These are phyloP conservation scores for Pammene aurita DNA, from an alignment of 2,888 invertebrate species.

Conservation along the genomic window DNA sequence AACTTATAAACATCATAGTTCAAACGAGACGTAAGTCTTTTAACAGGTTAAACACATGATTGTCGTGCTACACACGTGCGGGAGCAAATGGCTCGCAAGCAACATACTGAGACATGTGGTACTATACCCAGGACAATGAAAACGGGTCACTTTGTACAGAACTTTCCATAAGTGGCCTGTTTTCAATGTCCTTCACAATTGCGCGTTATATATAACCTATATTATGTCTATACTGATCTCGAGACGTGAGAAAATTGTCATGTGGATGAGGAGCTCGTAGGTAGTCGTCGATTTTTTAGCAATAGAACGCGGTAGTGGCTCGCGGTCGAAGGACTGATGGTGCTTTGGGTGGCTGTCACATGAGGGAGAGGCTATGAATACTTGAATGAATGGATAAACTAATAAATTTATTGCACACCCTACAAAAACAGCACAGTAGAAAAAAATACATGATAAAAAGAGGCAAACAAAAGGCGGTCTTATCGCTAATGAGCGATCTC, in stretches of 20 bases:
- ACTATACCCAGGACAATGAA: background rate
- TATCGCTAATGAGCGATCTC: too few species aligned
- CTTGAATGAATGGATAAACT: too few species aligned
- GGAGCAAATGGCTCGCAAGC: conserved; percentile 11
- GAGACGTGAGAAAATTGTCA: conserved; percentile 18
- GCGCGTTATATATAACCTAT: conserved; percentile 9
- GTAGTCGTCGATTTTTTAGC: background rate
- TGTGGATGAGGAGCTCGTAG: conserved; percentile 6
- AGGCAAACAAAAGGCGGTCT: too few species aligned
- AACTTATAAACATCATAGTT: background rate
- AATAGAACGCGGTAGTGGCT: background rate
- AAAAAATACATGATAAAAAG: too few species aligned
- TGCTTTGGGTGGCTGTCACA: too few species aligned
- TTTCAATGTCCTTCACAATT: background rate
- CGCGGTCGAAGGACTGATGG: too few species aligned
- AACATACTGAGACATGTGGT: conserved; percentile 27
- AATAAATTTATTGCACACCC: too few species aligned
- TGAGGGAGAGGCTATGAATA: too few species aligned
- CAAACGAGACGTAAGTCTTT: background rate
- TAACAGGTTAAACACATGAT: background rate
- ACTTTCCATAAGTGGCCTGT: too few species aligned
- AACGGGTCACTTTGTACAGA: too few species aligned
- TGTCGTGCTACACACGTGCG: conserved; percentile 24
- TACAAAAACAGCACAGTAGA: too few species aligned
- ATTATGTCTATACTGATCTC: conserved; percentile 17